These are phyloP conservation scores for Argopecten irradians DNA, from an alignment of 1,140 invertebrate species.

Conservation along the genomic window DNA sequence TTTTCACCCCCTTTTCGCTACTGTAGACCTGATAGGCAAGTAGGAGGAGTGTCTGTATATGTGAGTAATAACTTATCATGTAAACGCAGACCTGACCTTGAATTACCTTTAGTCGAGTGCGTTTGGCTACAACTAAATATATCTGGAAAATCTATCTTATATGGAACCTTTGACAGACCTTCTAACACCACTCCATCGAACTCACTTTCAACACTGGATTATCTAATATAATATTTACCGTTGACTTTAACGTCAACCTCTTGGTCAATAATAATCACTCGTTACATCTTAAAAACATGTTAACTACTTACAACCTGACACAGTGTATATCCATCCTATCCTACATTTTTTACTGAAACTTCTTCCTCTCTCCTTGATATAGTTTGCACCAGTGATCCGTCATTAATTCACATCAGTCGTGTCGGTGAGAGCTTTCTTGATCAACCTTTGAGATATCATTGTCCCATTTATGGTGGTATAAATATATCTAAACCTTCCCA, in stretches of 20 bases:
- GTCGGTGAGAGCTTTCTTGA: not conserved
- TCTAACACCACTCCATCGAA: not conserved
- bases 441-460: not conserved
- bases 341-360: not conserved
- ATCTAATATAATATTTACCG: conserved; percentile 8
- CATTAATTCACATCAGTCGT: not conserved
- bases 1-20: not conserved
- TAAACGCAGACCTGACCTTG: not conserved
- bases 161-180: conserved; percentile 23
- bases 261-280: not conserved
- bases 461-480: not conserved
- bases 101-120: not conserved
- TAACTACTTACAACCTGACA: not conserved
- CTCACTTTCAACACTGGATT: not conserved
- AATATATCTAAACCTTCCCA: no score
- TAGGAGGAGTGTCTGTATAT: conserved; percentile 4
- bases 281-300: not conserved
- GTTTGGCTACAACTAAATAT: conserved; percentile 28
- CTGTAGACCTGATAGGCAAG: not conserved
- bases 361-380: conserved; percentile 24
- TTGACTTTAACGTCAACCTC: conserved; percentile 39
- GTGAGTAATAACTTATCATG: not conserved
- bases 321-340: not conserved
- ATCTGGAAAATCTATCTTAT: not conserved
- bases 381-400: not conserved